Evolutionary conservation across 1,140 invertebrate species (phyloP).

Genomic region (Maniola jurtina): DNA sequence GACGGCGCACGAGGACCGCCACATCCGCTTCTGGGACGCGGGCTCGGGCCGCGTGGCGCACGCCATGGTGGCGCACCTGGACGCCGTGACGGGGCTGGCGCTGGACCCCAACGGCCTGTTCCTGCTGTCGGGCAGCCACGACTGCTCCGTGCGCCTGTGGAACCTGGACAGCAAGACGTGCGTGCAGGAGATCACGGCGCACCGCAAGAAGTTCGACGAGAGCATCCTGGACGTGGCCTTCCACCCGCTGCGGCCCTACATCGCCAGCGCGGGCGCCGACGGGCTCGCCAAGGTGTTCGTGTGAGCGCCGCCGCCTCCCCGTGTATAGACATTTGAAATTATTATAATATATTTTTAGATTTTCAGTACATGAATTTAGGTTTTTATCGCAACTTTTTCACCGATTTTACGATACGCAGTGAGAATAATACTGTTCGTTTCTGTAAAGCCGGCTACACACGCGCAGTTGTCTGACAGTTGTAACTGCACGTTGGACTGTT

Average conservation of each 20-base stretch:
- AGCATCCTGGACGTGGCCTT: slow-evolving; percentile 99
- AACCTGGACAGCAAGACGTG: slow-evolving; percentile 99
- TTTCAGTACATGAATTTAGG: slow-evolving; percentile 75
- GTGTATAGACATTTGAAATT: slow-evolving; percentile 77
- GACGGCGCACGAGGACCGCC: slow-evolving; percentile 98
- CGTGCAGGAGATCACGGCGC: slow-evolving; percentile 99
- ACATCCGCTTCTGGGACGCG: slow-evolving; percentile 99
- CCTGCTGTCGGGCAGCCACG: slow-evolving; percentile 97
- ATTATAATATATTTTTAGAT: slow-evolving; percentile 78
- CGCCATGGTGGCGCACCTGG: slow-evolving; percentile 99
- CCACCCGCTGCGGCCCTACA: slow-evolving; percentile 98
- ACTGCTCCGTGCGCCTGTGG: slow-evolving; percentile 99
- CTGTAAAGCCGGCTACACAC: slow-evolving; percentile 30
- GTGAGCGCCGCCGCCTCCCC: slow-evolving; percentile 63
- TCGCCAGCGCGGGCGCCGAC: slow-evolving; percentile 99
- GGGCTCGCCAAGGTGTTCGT: slow-evolving; percentile 98
- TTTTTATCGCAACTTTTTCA: slow-evolving; percentile 76
- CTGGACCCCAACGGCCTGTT: slow-evolving; percentile 99
- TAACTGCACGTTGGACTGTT: too few relatives aligned
- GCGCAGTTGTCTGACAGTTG: too few relatives aligned
- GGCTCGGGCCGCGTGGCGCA: slow-evolving; percentile 96
- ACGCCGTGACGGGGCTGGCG: slow-evolving; percentile 98
- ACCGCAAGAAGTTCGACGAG: slow-evolving; percentile 99
- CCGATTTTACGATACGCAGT: slow-evolving; percentile 70
- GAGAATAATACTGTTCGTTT: slow-evolving; percentile 69